Conservation (phyloP, 2,113 vertebrate species). For the Xerus inauris region DNA sequence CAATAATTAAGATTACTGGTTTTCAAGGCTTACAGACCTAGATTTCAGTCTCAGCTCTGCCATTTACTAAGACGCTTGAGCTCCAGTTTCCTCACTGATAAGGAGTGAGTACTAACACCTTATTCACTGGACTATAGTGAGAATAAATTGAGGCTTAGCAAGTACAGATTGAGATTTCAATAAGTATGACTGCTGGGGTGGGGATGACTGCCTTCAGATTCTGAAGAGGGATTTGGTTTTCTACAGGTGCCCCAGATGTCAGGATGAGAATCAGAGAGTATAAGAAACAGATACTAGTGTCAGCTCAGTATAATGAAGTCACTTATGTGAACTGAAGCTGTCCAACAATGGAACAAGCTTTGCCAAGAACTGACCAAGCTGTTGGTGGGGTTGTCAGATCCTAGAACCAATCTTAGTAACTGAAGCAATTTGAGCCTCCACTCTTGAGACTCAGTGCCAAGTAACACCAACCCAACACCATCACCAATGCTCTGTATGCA, state of each 20-base stretch:
- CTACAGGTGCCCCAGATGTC: background rate
- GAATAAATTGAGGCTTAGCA: background rate
- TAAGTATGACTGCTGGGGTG: background rate
- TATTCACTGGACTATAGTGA: background rate
- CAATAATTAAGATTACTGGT: background rate
- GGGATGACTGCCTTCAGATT: background rate
- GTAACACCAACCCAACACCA: background rate
- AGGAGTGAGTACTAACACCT: background rate
- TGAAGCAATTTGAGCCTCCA: constrained; percentile 4
- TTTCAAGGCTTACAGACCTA: constrained; percentile 5
- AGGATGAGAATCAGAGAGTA: background rate
- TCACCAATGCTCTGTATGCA: background rate
- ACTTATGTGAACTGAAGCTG: background rate
- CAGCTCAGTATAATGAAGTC: background rate
- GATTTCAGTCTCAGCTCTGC: constrained; percentile 22
- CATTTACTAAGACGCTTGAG: background rate
- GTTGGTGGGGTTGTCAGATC: background rate
- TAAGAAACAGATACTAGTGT: constrained; percentile 5
- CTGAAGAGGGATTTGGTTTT: constrained; percentile 32
- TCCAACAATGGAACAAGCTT: background rate
- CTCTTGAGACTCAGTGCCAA: background rate
- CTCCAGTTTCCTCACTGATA: background rate
- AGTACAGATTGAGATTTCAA: background rate
- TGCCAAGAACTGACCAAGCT: background rate
- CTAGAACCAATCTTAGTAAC: background rate